Conservation (phyloP, 2,113 vertebrate genomes). For the Cairina moschata region DNA sequence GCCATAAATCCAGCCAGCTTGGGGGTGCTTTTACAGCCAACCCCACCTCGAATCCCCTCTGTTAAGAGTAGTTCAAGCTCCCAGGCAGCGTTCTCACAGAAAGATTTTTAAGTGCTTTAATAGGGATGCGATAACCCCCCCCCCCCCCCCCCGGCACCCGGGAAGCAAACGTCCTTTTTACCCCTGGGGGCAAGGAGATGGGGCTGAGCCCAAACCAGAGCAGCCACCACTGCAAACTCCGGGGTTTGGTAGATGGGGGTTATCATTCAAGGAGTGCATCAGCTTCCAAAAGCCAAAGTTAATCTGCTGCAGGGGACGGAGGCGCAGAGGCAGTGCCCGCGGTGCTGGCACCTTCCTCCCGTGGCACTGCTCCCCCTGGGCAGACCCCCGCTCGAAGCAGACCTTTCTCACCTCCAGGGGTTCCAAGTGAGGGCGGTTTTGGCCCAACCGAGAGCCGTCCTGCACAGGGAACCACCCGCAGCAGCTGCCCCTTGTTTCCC, state of each 20-base stretch:
- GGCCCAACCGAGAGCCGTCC: neutral
- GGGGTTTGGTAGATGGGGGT: neutral
- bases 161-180: neutral
- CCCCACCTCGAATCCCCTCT: conserved; percentile 35
- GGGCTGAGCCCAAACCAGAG: neutral
- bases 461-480: neutral
- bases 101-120: conserved; percentile 41
- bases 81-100: conserved; percentile 12
- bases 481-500: neutral
- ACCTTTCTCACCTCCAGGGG: fast-evolving
- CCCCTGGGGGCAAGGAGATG: neutral
- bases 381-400: fast-evolving
- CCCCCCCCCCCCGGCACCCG: neutral
- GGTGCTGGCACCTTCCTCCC: neutral
- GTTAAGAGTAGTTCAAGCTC: conserved; percentile 49
- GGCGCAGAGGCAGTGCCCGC: fast-evolving
- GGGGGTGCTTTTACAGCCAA: conserved; percentile 59
- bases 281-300: neutral
- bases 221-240: neutral
- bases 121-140: neutral
- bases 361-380: neutral
- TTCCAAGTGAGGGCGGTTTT: fast-evolving
- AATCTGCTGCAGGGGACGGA: neutral
- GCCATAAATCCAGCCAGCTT: conserved; percentile 59
- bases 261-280: fast-evolving